Conservation (phyloP, 2,888 invertebrate genomes). For the Pristionchus japonicus region DNA sequence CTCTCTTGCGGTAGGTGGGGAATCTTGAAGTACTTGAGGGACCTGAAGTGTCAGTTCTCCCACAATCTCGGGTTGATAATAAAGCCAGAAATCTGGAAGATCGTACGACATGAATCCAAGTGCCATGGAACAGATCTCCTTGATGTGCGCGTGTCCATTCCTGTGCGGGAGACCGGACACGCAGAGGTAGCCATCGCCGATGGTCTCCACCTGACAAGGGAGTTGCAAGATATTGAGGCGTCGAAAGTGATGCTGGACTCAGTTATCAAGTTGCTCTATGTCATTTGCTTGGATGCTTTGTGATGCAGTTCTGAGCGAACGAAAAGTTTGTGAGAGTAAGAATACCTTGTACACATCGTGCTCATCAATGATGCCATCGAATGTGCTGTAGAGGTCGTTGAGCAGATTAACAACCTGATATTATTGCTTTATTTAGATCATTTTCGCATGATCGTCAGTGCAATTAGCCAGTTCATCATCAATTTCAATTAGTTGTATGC, state of each 20-base stretch:
- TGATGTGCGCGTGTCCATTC: constrained; percentile 67
- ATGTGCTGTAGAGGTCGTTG: constrained; percentile 71
- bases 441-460: no score
- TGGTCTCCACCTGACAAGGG: no score
- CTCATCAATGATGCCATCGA: constrained; percentile 71
- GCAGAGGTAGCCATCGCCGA: constrained; percentile 55
- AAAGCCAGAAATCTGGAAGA: background rate
- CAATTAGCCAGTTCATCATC: no score
- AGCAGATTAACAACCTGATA: constrained; percentile 72
- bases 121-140: constrained; percentile 17
- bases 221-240: no score
- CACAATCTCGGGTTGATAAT: no score
- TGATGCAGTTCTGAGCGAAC: no score
- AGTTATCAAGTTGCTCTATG: no score
- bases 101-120: constrained; percentile 18
- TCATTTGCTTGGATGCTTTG: no score
- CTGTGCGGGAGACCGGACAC: constrained; percentile 49
- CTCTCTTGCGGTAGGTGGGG: constrained; percentile 69
- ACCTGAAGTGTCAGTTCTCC: constrained; percentile 46
- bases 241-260: no score
- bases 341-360: constrained; percentile 72
- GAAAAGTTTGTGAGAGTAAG: no score
- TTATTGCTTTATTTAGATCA: no score
- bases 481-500: no score
- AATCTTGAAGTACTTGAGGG: constrained; percentile 60